phyloP scores from a whole-genome alignment of 2,888 invertebrate genomes.

The Hydroisotoma schaefferi region DNA sequence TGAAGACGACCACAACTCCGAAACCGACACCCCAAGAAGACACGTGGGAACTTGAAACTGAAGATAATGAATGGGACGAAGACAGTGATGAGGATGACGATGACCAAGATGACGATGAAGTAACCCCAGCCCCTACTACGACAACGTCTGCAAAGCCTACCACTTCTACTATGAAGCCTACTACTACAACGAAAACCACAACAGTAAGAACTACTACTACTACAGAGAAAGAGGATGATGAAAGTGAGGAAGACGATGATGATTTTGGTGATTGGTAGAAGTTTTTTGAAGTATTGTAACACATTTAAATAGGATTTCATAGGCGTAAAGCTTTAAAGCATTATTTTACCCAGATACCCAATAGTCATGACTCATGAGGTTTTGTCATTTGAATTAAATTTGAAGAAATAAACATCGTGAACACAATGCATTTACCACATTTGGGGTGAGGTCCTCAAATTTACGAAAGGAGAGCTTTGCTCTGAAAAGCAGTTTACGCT shows the following conservation, averaged over 20 bases:
- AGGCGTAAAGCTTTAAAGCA: too few relatives aligned
- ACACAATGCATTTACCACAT: too few relatives aligned
- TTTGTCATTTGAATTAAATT: too few relatives aligned
- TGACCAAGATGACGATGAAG: not conserved
- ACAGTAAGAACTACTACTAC: not conserved
- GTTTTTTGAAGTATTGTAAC: too few relatives aligned
- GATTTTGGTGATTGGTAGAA: not conserved
- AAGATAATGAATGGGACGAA: not conserved
- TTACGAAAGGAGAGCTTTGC: too few relatives aligned
- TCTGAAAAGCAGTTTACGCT: too few relatives aligned
- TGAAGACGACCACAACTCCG: conserved; percentile 9
- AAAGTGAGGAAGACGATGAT: not conserved
- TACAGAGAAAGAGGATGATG: conserved; percentile 11
- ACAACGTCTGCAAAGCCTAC: not conserved
- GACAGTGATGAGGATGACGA: not conserved
- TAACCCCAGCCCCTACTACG: conserved; percentile 14
- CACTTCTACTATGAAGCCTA: not conserved
- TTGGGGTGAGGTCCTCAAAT: too few relatives aligned
- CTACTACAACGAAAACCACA: not conserved
- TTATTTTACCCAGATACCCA: too few relatives aligned
- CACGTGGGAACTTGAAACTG: not conserved
- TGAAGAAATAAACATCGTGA: too few relatives aligned
- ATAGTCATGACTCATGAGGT: too few relatives aligned
- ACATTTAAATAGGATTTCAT: too few relatives aligned
- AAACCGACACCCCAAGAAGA: conserved; percentile 2